phyloP scores from a whole-genome alignment of 2,888 invertebrate genomes.

The Lacanobia oleracea region DNA sequence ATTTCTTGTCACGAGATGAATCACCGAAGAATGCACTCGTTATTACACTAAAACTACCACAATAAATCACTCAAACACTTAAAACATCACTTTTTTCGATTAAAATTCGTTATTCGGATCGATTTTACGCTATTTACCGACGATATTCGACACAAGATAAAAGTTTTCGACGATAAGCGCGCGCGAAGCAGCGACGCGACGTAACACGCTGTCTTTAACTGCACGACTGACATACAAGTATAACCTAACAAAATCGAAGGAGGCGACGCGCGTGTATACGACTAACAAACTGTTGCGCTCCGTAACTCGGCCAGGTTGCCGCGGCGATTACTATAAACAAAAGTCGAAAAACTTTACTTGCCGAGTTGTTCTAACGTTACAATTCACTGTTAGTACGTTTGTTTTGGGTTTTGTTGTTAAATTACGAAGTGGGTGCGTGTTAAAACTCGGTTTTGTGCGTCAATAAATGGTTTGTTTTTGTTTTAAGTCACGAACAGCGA shows the following conservation, averaged over 20 bases:
- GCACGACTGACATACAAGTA: conserved; percentile 80
- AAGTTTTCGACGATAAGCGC: conserved; percentile 80
- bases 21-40: conserved; percentile 87
- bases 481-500: conserved; percentile 81
- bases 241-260: conserved; percentile 84
- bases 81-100: conserved; percentile 74
- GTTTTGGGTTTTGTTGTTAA: conserved; percentile 78
- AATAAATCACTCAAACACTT: conserved; percentile 75
- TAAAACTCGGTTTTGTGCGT: conserved; percentile 77
- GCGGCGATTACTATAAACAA: conserved; percentile 80
- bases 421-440: conserved; percentile 81
- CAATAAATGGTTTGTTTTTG: conserved; percentile 83
- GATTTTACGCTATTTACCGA: conserved; percentile 76
- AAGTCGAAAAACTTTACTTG: conserved; percentile 79
- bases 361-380: conserved; percentile 70
- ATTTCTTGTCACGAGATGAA: conserved; percentile 88
- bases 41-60: conserved; percentile 77
- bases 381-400: conserved; percentile 77
- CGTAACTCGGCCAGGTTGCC: conserved; percentile 80
- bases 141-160: conserved; percentile 78
- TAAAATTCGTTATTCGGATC: conserved; percentile 74
- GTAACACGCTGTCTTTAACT: conserved; percentile 78
- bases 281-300: conserved; percentile 79
- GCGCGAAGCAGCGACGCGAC: conserved; percentile 77
- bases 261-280: conserved; percentile 74